phyloP scores from a whole-genome alignment of 2,113 vertebrate species.

The Grantiella picta region DNA sequence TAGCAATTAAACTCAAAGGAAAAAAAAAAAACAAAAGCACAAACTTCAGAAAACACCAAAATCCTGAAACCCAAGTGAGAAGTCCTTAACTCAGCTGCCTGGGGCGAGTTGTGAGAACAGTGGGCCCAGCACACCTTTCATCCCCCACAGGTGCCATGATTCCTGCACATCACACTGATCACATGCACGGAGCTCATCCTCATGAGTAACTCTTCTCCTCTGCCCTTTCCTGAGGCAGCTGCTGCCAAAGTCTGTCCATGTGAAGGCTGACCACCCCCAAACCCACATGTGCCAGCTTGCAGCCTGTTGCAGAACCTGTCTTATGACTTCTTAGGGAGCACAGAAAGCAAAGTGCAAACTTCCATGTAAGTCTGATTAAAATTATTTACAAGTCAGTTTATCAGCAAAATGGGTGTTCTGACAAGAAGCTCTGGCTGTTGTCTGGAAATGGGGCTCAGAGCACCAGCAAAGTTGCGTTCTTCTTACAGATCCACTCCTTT shows the following conservation, averaged over 20 bases:
- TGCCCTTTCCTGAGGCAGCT: neutral
- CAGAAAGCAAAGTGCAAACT: neutral
- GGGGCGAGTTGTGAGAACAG: neutral
- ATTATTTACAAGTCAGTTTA: neutral
- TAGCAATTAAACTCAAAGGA: neutral
- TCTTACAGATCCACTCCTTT: constrained; percentile 57
- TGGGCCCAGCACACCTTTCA: neutral
- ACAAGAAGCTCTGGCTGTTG: neutral
- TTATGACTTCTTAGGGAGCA: neutral
- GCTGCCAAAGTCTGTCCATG: fast-evolving
- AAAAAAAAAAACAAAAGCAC: neutral
- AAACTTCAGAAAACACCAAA: neutral
- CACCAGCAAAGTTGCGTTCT: neutral
- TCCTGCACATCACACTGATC: neutral
- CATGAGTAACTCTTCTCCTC: neutral
- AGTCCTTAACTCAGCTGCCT: neutral
- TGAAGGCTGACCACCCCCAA: neutral
- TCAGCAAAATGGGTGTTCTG: neutral
- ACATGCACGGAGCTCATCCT: neutral
- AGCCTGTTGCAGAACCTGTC: neutral
- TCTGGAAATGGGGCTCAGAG: neutral
- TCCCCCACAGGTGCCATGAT: neutral
- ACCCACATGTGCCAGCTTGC: neutral
- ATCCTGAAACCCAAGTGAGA: neutral
- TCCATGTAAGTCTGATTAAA: neutral